Base-by-base conservation (phyloP, 2,797 vertebrate genomes). In the Poeciliopsis infans region DNA sequence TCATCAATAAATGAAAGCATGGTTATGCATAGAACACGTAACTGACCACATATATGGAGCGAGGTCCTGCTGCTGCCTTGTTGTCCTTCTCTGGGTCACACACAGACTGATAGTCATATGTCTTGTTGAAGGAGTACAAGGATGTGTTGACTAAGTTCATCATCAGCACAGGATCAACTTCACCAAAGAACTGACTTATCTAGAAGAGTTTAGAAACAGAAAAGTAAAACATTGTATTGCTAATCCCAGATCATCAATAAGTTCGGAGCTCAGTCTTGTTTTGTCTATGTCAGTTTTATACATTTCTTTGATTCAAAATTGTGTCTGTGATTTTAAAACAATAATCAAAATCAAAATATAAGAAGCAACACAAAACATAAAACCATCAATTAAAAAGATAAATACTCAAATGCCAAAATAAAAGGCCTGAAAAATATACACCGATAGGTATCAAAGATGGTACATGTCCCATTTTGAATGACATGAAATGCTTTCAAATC, bases 181-280 rank as follows among this genome's bases (percentile, higher is more conserved):
- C 98, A 41, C 98, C 98, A 88, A 99, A 99, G 91, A 99, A 99
- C 94, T 97, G 97, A 89, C 98, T 98, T 87, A 99, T 98, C 98
- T 99, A 87, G 79, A 91, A 11, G 70, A 72, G 39, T 79, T 46
- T 45, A 70, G 69, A 49, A 13, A 77, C 46, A 74, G n/a, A 55
- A 74, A 57, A 12, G 68, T 64, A 79, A 59, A 78, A 7, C 36
- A 79, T 3, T 77, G 25, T 66, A 64, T 13, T 36, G 7, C 75
- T 61, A 83, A 69, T 43, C 12, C 49, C 51, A 36, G 25, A 46
- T 81, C 49, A n/a, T 41, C 51, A 72, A 72, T 20, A 74, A 57
- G 28, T 8, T 57, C 28, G 0, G 7, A 72, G 49, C 12, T 33
- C 72, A 51, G 6, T 13, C 31, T 28, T 25, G 10, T 33, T 72